These are phyloP conservation scores for Xylophagus ater DNA, from an alignment of 2,888 invertebrate species.

Conservation along the genomic window DNA sequence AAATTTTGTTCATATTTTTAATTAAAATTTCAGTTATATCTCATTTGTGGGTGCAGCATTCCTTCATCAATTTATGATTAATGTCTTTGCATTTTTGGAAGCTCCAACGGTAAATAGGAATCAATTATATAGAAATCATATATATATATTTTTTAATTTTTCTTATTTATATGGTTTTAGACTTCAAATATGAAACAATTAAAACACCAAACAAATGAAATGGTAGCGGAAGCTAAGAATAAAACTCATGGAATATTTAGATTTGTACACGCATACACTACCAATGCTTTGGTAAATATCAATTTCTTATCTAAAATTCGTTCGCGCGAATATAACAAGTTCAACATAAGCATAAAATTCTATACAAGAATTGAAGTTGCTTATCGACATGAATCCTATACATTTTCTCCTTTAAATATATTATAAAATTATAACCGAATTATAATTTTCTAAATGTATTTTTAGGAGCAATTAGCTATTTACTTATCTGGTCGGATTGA, in stretches of 20 bases:
- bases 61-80: background rate
- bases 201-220: slow-evolving; percentile 42
- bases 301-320: slow-evolving; percentile 5
- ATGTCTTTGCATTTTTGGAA: slow-evolving; percentile 6
- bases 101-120: background rate
- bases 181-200: slow-evolving; percentile 50
- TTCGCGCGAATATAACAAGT: too few species aligned
- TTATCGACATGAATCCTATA: too few species aligned
- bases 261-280: slow-evolving; percentile 15
- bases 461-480: slow-evolving; percentile 52
- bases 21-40: slow-evolving; percentile 1
- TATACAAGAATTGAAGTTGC: too few species aligned
- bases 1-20: background rate
- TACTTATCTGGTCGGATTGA: slow-evolving; percentile 57
- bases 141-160: background rate
- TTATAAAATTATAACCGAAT: too few species aligned
- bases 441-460: slow-evolving; percentile 12
- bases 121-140: background rate
- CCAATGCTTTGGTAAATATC: slow-evolving; percentile 16
- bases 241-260: slow-evolving; percentile 9
- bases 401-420: too few species aligned
- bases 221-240: slow-evolving; percentile 33
- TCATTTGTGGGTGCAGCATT: slow-evolving; percentile 3
- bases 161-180: slow-evolving; percentile 32
- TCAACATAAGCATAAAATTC: too few species aligned